Evolutionary conservation across 1,140 invertebrate genomes (phyloP).

Genomic region (Sarcophaga bullata): DNA sequence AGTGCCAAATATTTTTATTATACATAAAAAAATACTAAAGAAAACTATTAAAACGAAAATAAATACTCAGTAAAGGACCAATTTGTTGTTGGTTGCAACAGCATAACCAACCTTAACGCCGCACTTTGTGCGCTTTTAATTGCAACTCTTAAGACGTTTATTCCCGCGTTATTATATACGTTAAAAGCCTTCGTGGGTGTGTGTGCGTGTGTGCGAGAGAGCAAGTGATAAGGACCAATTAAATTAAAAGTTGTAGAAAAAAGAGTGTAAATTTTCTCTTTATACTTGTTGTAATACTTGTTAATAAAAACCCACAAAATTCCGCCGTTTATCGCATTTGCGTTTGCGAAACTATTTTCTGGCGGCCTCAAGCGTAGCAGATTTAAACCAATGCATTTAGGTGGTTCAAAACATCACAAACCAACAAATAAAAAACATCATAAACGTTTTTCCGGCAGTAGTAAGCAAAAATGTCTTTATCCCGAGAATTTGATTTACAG

Average conservation of each 20-base stretch:
- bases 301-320: constrained; percentile 41
- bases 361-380: constrained; percentile 48
- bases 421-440: constrained; percentile 57
- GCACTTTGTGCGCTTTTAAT: not conserved
- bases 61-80: not conserved
- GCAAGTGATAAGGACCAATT: not conserved
- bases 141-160: too few species aligned
- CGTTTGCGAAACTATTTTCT: constrained; percentile 45
- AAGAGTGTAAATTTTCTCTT: constrained; percentile 5
- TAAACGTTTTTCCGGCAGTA: constrained; percentile 61
- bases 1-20: constrained; percentile 38
- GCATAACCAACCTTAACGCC: not conserved
- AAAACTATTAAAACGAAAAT: not conserved
- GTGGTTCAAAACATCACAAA: constrained; percentile 66
- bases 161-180: not conserved
- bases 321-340: constrained; percentile 44
- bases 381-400: constrained; percentile 67
- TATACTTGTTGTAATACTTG: not conserved
- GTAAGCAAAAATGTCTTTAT: constrained; percentile 70
- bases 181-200: not conserved
- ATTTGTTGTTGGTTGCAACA: constrained; percentile 5
- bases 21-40: not conserved
- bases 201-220: not conserved
- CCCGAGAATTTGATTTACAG: constrained; percentile 72
- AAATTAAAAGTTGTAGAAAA: not conserved